A percentile compares a stretch with the other conserved stretches of the same genome.
Evolutionary conservation across 2,113 vertebrate species (phyloP).

Genomic region (Etheostoma spectabile): DNA sequence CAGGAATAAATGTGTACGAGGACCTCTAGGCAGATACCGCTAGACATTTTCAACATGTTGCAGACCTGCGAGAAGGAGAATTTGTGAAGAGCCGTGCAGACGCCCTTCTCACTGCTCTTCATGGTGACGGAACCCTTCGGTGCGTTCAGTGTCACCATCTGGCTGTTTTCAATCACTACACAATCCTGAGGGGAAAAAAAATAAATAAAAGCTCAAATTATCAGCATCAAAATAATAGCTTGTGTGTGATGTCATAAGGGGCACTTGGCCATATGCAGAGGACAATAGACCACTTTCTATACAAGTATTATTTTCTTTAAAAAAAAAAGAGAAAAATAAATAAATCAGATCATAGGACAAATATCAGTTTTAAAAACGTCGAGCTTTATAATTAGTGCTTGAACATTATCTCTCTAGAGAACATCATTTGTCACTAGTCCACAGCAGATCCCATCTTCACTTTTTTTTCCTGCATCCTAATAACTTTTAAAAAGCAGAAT

Average conservation of each 20-base stretch:
- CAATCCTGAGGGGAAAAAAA: slow-evolving; percentile 80
- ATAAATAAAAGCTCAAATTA: too few relatives aligned
- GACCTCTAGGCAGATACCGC: background rate
- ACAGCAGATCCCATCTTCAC: background rate
- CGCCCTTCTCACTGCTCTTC: slow-evolving; percentile 89
- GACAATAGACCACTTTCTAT: too few relatives aligned
- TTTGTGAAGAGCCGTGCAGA: slow-evolving; percentile 86
- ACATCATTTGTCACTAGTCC: too few relatives aligned
- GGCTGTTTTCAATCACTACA: slow-evolving; percentile 85
- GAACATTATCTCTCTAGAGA: background rate
- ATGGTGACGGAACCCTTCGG: slow-evolving; percentile 88
- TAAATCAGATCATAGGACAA: background rate
- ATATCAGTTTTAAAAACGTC: background rate
- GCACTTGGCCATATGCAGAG: background rate
- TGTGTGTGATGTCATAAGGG: background rate
- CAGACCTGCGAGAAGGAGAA: slow-evolving; percentile 90
- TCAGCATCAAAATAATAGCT: background rate
- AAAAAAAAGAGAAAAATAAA: background rate
- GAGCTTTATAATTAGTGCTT: background rate
- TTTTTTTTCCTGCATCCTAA: background rate
- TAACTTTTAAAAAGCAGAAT: background rate
- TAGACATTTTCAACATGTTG: background rate
- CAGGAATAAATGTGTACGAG: background rate
- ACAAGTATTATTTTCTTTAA: too few relatives aligned
- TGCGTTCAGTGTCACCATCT: slow-evolving; percentile 85